Base-by-base conservation (phyloP, 1,140 invertebrate genomes). In the Saccostrea cuccullata region DNA sequence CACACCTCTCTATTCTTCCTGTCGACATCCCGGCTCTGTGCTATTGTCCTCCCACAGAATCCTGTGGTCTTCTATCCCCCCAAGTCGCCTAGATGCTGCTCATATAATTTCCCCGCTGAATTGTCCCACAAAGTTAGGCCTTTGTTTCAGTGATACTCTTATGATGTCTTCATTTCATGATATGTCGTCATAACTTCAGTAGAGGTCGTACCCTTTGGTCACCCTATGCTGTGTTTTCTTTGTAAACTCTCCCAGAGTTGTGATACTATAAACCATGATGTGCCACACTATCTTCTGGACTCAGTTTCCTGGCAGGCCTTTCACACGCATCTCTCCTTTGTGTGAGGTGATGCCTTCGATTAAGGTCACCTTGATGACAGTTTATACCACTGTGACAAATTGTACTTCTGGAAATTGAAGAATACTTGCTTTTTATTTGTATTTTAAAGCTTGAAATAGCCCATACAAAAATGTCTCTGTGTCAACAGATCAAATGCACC, bases 381-480 rank as follows among this genome's bases (percentile, higher is more conserved):
- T 77, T 77, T 77, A 77, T 77, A 77, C 70, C 70, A 77, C 70
- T 77, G 70, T 36, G 70, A 77, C 70, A 77, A 77, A 77, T 17
- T 36, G 70, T 30, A 23, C 9, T 77, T 36, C 30, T 30, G 30
- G 70, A 77, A 77, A 77, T 13, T 13, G 13, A 30, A 77, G 23
- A 77, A 77, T 15, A 36, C 11, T 30, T 77, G 26, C 11, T 77
- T 77, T 77, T 26, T 30, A 64, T 64, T 30, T 77, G 70, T 77
- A 77, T 77, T 17, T 30, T 77, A 77, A 77, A 77, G 26, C 70
- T 30, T 30, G 30, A 77, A 77, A 30, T 30, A 30, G 3, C 70
- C 70, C 70, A 77, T 77, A 77, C 70, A 77, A 77, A 77, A 30
- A 77, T 15, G 30, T 77, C 13, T 77, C 70, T 77, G 60, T 67